Evolutionary conservation across 2,888 invertebrate species (phyloP), one percentile per base, ranked within the genome.

Genomic region (Pyrocoelia pectoralis): DNA sequence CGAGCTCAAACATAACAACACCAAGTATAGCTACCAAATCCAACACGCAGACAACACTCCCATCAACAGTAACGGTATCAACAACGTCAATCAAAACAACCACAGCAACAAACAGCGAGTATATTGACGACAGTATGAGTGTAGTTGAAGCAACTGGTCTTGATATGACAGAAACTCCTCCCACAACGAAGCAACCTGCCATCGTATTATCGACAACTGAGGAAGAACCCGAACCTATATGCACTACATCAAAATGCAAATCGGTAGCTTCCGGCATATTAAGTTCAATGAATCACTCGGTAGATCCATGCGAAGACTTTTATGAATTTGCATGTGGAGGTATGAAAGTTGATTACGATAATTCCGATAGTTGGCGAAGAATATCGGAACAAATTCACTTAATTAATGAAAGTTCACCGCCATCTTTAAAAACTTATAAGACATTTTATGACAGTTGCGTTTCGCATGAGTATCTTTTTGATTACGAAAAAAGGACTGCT

Each of bases 251-350:
- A 6, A 63, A 29, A 53, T 76, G 76, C 60, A 73, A 72, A 64
- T 59, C 68, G 15, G 62, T 66, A 18, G 69, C 70, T 43, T 73
- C 76, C 14, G 70, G 68, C 29, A 74, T 77, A 43, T 65, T 76
- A 24, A 67, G 68, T 56, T 63, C 68, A 15, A 75, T 77, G 72
- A 68, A 76, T 63, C 70, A 71, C 65, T 65, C 68, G 6, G 65
- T 40, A 18, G 66, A 68, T 43, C 67, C 73, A 46, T 77, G 76
- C 50, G 73, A 76, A 19, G 72, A 76, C 53, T 77, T 76, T 61
- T 77, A 77, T 46, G 72, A 73, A 33, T 77, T 70, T 62, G 71
- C 76, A 8, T 77, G 77, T 59, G 76, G 76, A 18, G 65, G 69
- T 50, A 50, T 66, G 66, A 40, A 51, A 38, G 61, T 9, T 17